Base-by-base conservation (phyloP, 2,888 invertebrate species). In the Selenia dentaria region DNA sequence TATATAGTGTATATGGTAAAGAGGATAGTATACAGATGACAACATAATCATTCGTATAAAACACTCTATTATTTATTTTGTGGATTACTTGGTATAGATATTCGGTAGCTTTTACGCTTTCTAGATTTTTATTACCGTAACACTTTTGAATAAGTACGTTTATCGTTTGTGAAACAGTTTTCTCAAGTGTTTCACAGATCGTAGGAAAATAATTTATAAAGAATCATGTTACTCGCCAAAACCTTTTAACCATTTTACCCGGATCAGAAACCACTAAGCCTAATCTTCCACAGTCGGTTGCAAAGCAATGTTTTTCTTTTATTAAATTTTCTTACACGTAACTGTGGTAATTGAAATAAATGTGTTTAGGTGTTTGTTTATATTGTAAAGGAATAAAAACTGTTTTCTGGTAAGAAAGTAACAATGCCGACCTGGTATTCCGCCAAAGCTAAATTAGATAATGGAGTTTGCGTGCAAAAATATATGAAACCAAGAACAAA, bases 381-480 rank as follows among this genome's bases (percentile, higher is more conserved):
- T 77, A 79, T 76, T 80, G 81, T 80, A 80, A 83, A 82, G 70
- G 72, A 83, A 82, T 80, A 82, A 84, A 80, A 87, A 83, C 74
- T 75, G 79, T 81, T 81, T 82, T 80, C 79, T 75, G 67, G 64
- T 70, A 81, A 79, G 79, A 84, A 86, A 82, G 82, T 81, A 85
- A 85, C 82, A 85, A 79, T 81, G 72, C 79, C 79, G 80, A 83
- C 80, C 82, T 89, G 89, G 89, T 88, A 85, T 84, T 83, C 82
- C 79, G 86, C 88, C 89, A 89, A 85, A 86, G 88, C 88, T 85
- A 90, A 90, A 90, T 90, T 90, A 90, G 88, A 89, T 90, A 90
- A 90, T 90, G 89, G 89, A 89, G 85, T 90, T 89, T 88, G 88
- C 87, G 89, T 89, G 89, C 89, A 88, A 90, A 90, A 90, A 89